Conservation (phyloP, 2,888 invertebrate species). For the Drosophila barbarae region DNA sequence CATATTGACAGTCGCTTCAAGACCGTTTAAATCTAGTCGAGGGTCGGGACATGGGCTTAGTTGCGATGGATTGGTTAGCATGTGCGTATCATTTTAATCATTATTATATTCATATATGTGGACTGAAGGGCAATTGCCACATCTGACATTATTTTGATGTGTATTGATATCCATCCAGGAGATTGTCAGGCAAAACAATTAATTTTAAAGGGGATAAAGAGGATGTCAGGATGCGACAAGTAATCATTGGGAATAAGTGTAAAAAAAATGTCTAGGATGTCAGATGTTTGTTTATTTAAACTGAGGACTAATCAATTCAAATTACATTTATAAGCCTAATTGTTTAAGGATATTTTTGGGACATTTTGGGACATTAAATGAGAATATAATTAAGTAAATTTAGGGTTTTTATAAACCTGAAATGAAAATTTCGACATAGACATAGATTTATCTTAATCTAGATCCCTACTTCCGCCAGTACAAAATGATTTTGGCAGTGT, state of each 20-base stretch:
- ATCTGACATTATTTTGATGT: slow-evolving; percentile 34
- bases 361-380: neutral
- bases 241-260: slow-evolving; percentile 13
- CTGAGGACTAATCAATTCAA: neutral
- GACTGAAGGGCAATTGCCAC: slow-evolving; percentile 27
- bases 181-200: slow-evolving; percentile 26
- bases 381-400: neutral
- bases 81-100: slow-evolving; percentile 54
- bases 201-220: slow-evolving; percentile 14
- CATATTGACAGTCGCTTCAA: slow-evolving; percentile 46
- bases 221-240: neutral
- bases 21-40: slow-evolving; percentile 43
- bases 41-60: slow-evolving; percentile 29
- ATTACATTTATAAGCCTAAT: neutral
- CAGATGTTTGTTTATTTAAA: neutral
- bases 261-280: neutral
- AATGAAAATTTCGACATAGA: too few species aligned
- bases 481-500: neutral
- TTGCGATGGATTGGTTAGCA: slow-evolving; percentile 20
- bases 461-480: neutral
- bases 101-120: slow-evolving; percentile 49
- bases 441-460: too few species aligned
- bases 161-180: slow-evolving; percentile 11
- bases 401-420: too few species aligned
- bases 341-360: neutral